Conservation (phyloP, 1,140 invertebrate genomes). For the Diachasma alloeum region DNA sequence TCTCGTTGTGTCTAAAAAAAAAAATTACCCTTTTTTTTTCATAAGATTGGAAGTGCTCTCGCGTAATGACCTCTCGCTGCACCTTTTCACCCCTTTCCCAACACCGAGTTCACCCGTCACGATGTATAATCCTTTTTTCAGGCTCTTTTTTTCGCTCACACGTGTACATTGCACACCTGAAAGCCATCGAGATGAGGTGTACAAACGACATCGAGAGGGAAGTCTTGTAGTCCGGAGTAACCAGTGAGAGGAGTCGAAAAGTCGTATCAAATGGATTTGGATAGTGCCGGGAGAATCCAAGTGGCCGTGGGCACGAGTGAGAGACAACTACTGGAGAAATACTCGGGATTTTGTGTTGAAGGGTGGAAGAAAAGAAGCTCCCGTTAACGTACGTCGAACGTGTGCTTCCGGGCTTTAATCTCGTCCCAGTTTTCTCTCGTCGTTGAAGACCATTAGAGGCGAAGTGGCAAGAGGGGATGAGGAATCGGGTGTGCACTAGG, state of each 20-base stretch:
- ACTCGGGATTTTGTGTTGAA: not conserved
- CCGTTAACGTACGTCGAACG: constrained; percentile 12
- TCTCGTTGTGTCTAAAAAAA: constrained; percentile 3
- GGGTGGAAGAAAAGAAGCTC: constrained; percentile 11
- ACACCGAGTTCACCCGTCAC: not conserved
- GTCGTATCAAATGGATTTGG: not conserved
- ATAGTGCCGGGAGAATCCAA: not conserved
- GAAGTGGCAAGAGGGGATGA: not conserved
- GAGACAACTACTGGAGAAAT: not conserved
- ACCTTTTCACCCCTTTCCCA: not conserved
- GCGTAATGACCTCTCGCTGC: constrained; percentile 18
- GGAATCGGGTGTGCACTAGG: not conserved
- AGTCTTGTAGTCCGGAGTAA: not conserved
- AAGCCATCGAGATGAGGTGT: not conserved
- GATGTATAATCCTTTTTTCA: not conserved
- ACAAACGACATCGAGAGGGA: not conserved
- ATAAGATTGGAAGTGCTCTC: constrained; percentile 24
- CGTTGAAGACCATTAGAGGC: constrained; percentile 21
- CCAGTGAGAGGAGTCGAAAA: not conserved
- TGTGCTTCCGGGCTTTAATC: constrained; percentile 26
- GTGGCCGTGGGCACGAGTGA: not conserved
- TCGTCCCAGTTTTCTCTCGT: constrained; percentile 18
- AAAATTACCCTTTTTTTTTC: constrained; percentile 16
- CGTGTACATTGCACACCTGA: not conserved
- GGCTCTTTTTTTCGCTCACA: not conserved